A percentile compares a stretch with the other conserved stretches of the same genome.
phyloP scores from a whole-genome alignment of 2,888 invertebrate genomes.

The Lasioglossum pauxillum region DNA sequence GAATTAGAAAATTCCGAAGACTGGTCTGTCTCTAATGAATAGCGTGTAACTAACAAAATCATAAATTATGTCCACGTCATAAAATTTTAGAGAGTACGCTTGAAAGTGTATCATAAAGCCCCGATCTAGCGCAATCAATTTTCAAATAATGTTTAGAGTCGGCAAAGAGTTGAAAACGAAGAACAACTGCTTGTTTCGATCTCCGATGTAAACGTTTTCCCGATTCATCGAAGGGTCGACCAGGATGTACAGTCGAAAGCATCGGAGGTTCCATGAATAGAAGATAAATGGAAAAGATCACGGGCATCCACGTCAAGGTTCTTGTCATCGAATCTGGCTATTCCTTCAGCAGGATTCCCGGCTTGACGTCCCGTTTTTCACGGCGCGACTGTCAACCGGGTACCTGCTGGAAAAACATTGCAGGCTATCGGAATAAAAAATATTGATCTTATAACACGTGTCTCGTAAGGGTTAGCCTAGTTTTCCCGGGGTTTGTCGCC shows the following conservation, averaged over 20 bases:
- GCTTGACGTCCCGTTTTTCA: not conserved
- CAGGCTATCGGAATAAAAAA: constrained; percentile 65
- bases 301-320: not conserved
- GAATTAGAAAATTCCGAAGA: not conserved
- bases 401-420: constrained; percentile 35
- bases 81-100: not conserved
- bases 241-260: not conserved
- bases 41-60: not conserved
- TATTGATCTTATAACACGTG: constrained; percentile 77
- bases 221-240: not conserved
- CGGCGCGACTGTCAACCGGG: not conserved
- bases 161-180: too few species aligned
- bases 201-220: not conserved
- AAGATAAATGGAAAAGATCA: constrained; percentile 8
- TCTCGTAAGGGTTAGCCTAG: constrained; percentile 72
- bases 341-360: not conserved
- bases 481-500: constrained; percentile 72
- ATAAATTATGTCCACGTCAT: not conserved
- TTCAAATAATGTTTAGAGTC: too few species aligned
- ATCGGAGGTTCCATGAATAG: not conserved
- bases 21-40: not conserved
- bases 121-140: too few species aligned
- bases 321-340: not conserved
- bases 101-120: too few species aligned
- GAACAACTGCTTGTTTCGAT: not conserved